Conservation (phyloP, 2,797 vertebrate genomes). For the Lagorchestes hirsutus region DNA sequence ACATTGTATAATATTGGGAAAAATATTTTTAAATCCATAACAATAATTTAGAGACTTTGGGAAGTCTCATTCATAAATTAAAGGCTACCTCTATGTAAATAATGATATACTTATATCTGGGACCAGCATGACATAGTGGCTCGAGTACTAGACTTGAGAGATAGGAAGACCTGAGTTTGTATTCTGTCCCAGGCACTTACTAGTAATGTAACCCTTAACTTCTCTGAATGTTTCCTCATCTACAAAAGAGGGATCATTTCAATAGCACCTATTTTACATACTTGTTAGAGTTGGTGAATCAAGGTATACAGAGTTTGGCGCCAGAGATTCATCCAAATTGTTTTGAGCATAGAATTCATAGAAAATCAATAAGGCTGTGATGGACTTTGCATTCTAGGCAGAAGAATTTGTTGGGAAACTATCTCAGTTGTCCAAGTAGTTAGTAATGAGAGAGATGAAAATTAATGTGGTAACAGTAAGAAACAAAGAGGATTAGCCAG, state of each 20-base stretch:
- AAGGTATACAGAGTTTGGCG: not conserved
- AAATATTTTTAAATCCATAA: not conserved
- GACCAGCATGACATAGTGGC: not conserved
- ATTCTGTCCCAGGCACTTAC: not conserved
- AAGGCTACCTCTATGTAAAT: not conserved
- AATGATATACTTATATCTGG: not conserved
- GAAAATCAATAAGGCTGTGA: not conserved
- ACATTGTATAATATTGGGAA: not conserved
- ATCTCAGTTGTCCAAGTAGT: not conserved
- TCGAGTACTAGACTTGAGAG: not conserved
- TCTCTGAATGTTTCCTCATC: not conserved
- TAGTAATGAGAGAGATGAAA: not conserved
- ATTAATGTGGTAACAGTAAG: not conserved
- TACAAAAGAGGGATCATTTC: not conserved
- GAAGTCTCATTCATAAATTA: not conserved
- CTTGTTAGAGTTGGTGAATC: not conserved
- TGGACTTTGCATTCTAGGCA: not conserved
- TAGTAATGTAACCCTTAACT: not conserved
- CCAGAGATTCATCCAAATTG: not conserved
- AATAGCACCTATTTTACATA: not conserved
- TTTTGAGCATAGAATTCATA: not conserved
- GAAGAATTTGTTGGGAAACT: not conserved
- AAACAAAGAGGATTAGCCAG: not conserved
- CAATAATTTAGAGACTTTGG: not conserved
- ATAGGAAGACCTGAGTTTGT: not conserved